Conservation (phyloP, 2,888 invertebrate species). For the Clostera curtula region DNA sequence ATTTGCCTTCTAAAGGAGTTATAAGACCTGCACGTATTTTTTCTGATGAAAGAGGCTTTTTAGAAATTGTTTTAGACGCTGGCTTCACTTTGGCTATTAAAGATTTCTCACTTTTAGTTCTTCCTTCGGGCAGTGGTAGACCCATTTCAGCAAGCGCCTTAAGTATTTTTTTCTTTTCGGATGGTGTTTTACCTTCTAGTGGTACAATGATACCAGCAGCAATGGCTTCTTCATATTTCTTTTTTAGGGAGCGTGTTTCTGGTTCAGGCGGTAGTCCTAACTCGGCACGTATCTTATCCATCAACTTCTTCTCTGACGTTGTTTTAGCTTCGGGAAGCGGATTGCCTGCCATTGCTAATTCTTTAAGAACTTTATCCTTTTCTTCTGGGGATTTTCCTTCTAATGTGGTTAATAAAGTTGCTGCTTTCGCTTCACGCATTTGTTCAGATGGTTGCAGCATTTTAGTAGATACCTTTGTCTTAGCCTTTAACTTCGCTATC, state of each 20-base stretch:
- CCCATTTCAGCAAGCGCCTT: slow-evolving; percentile 15
- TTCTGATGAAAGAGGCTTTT: slow-evolving; percentile 14
- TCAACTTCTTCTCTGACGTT: slow-evolving; percentile 19
- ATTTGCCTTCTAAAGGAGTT: slow-evolving; percentile 20
- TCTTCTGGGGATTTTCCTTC: slow-evolving; percentile 10
- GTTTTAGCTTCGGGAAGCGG: slow-evolving; percentile 22
- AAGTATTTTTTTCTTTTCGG: slow-evolving; percentile 18
- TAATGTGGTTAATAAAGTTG: slow-evolving; percentile 10
- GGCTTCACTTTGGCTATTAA: slow-evolving; percentile 15
- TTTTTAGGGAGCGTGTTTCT: slow-evolving; percentile 11
- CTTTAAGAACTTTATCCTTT: not conserved
- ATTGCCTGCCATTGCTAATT: slow-evolving; percentile 12
- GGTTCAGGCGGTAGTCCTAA: slow-evolving; percentile 28
- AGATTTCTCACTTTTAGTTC: slow-evolving; percentile 19
- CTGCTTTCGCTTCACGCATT: slow-evolving; percentile 11
- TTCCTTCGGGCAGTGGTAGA: slow-evolving; percentile 19
- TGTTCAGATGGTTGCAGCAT: slow-evolving; percentile 9
- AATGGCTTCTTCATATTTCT: slow-evolving; percentile 20
- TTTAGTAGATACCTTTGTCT: slow-evolving; percentile 1
- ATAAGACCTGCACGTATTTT: slow-evolving; percentile 17
- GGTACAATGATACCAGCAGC: slow-evolving; percentile 24
- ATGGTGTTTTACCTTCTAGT: slow-evolving; percentile 22
- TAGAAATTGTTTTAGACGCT: slow-evolving; percentile 3
- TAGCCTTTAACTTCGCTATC: slow-evolving; percentile 14
- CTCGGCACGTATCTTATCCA: slow-evolving; percentile 24